phyloP scores from a whole-genome alignment of 1,140 invertebrate species.

The Galendromus occidentalis region DNA sequence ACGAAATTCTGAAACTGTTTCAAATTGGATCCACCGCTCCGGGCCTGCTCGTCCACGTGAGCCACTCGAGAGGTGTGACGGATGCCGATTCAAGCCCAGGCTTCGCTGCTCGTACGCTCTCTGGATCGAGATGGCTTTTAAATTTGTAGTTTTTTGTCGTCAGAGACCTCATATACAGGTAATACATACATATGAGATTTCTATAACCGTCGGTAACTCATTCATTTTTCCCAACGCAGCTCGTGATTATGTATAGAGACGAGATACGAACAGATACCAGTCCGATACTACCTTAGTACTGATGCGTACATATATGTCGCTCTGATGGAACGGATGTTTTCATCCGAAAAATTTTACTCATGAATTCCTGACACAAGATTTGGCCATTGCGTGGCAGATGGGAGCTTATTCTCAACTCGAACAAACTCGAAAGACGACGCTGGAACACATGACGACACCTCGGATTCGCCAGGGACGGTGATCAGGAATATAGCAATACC shows the following conservation, averaged over 20 bases:
- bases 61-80: neutral
- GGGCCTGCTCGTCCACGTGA: neutral
- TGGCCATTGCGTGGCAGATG: neutral
- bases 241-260: neutral
- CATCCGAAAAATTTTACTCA: neutral
- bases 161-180: conserved; percentile 5
- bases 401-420: neutral
- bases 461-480: neutral
- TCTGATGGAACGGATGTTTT: neutral
- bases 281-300: neutral
- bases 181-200: neutral
- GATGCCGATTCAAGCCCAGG: neutral
- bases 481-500: neutral
- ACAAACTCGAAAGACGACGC: neutral
- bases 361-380: neutral
- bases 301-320: too few relatives aligned
- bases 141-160: conserved; percentile 10
- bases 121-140: neutral
- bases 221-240: neutral
- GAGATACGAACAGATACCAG: neutral
- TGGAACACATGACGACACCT: too few relatives aligned
- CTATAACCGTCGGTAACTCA: neutral
- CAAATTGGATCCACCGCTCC: neutral
- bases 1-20: too few relatives aligned
- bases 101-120: neutral